Conservation (phyloP, 2,888 invertebrate genomes). For the Papilio gigon region DNA sequence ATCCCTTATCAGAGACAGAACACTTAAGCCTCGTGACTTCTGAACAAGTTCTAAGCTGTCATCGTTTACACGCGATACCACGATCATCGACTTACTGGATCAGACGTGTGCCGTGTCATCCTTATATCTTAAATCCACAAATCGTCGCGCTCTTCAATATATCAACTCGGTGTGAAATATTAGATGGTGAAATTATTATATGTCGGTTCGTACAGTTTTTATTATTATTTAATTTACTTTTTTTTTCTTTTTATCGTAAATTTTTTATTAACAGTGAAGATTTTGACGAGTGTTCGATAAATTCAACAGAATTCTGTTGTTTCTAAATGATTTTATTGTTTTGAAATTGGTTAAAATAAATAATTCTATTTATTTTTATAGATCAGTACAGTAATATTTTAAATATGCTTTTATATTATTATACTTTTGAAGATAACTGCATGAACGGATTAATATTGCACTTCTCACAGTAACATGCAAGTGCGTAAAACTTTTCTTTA, state of each 20-base stretch:
- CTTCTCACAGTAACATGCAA: too few species aligned
- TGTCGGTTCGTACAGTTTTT: constrained; percentile 29
- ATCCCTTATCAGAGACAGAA: constrained; percentile 63
- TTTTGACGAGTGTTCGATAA: too few species aligned
- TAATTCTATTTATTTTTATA: too few species aligned
- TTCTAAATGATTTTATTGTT: too few species aligned
- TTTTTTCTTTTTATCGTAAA: not conserved
- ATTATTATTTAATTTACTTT: not conserved
- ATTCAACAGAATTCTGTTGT: too few species aligned
- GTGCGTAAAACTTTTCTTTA: too few species aligned
- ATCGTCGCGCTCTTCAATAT: constrained; percentile 38
- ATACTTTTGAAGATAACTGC: too few species aligned
- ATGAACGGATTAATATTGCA: too few species aligned
- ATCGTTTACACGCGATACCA: constrained; percentile 54
- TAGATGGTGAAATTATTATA: constrained; percentile 17
- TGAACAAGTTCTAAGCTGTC: constrained; percentile 49
- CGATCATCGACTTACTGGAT: constrained; percentile 55
- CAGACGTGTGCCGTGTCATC: constrained; percentile 55
- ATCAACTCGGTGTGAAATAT: constrained; percentile 9
- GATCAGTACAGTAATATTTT: too few species aligned
- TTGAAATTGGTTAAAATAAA: too few species aligned
- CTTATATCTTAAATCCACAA: constrained; percentile 47
- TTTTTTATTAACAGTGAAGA: not conserved
- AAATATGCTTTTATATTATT: too few species aligned
- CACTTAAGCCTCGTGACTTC: constrained; percentile 66